Conservation (phyloP, 2,113 vertebrate species). For the Neomonachus schauinslandi region DNA sequence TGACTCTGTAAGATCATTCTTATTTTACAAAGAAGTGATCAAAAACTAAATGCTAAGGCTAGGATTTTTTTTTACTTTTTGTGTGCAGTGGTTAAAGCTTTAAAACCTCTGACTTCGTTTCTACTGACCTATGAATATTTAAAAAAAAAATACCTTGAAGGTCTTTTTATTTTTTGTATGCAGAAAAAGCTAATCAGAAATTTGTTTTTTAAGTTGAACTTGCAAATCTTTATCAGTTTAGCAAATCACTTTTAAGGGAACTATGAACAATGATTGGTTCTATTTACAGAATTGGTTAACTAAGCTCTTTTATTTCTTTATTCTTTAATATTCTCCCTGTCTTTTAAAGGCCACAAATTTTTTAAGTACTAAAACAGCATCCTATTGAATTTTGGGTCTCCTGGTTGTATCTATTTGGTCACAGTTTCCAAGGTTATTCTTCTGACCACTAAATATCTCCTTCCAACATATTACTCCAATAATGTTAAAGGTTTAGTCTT, state of each 20-base stretch:
- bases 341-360: background rate
- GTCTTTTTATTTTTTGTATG: background rate
- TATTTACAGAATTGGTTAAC: slow-evolving; percentile 11
- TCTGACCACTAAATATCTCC: background rate
- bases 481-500: background rate
- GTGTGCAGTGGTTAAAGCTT: background rate
- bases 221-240: background rate
- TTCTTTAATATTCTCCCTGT: slow-evolving; percentile 10
- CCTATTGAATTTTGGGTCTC: background rate
- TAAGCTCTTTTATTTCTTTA: background rate
- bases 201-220: background rate
- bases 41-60: background rate
- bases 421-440: background rate
- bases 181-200: background rate
- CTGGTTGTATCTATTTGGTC: background rate
- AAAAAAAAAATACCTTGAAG: background rate
- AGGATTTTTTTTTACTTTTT: background rate
- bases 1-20: background rate
- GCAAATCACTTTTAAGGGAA: background rate
- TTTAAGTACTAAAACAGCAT: slow-evolving; percentile 30
- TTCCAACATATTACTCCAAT: background rate
- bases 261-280: background rate
- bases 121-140: background rate
- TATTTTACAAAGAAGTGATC: background rate
- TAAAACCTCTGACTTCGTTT: slow-evolving; percentile 48